Evolutionary conservation across 2,797 vertebrate species (phyloP).

Genomic region (Enteromius treurensis): DNA sequence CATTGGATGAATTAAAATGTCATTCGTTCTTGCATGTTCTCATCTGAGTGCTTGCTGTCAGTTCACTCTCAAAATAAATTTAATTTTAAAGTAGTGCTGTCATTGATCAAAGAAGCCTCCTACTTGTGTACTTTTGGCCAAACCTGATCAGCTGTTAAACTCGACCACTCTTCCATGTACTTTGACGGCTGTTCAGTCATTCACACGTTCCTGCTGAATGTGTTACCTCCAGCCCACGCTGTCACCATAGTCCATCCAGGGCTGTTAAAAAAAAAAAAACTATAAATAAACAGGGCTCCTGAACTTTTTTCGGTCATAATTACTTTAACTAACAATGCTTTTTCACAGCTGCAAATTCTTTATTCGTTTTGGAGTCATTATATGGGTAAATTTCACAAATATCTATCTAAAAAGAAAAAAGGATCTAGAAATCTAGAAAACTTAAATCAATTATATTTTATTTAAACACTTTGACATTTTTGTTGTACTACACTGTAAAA

Average conservation of each 20-base stretch:
- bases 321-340: not conserved
- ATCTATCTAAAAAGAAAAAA: not conserved
- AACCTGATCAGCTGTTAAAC: slow-evolving; percentile 1
- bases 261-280: slow-evolving; percentile 53
- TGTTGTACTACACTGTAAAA: not conserved
- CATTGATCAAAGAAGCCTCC: not conserved
- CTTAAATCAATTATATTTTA: not conserved
- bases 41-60: not conserved
- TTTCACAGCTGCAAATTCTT: not conserved
- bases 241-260: slow-evolving; percentile 39
- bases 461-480: not conserved
- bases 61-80: not conserved
- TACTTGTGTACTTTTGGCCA: not conserved
- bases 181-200: slow-evolving; percentile 57
- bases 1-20: not conserved
- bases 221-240: slow-evolving; percentile 63
- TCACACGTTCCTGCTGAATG: slow-evolving; percentile 69
- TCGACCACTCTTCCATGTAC: slow-evolving; percentile 13
- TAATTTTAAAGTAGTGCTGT: not conserved
- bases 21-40: not conserved
- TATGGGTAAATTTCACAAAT: not conserved
- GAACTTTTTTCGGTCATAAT: not conserved
- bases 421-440: not conserved
- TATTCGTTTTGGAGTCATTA: not conserved
- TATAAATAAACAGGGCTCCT: not conserved